Base-by-base conservation (phyloP, 2,113 vertebrate genomes). In the Neogale vison region DNA sequence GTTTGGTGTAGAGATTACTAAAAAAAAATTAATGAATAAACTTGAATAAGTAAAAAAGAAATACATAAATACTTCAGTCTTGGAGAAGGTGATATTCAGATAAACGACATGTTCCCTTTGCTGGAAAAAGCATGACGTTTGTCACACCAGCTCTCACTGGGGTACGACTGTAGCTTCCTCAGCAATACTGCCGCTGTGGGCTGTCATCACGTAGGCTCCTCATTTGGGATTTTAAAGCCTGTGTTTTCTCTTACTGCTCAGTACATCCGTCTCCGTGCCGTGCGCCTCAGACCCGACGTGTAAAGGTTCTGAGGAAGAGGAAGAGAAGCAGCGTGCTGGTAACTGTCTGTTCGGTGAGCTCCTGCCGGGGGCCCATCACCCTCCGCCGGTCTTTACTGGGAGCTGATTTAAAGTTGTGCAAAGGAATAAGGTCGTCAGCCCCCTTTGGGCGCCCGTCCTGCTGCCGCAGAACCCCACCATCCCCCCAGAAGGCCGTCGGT, bases 401-500 rank as follows among this genome's bases (percentile, higher is more conserved):
- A 1, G 4, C 12, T 36, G 4, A 10, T 36, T 63, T 26, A 18
- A 45, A 24, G 14, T 3, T 3, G 4, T 42, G n/a, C 52, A 6
- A 7, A 81, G 69, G n/a, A 36, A 21, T 31, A 0, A 47, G 31
- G 52, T 8, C 29, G 0, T 57, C 34, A 14, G 26, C 7, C 79
- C 79, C n/a, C 65, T 4, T 0, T 4, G 2, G n/a, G 52, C n/a
- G 18, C 57, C 1, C 52, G 0, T 13, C 79, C 21, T 15, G 21
- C 59, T 3, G 39, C 61, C 71, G 24, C 1, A 0, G 20, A 17
- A 6, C 69, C 23, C 3, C 13, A 0, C 1, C 7, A 0, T 26
- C 69, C 79, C 26, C 20, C 0, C 6, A 1, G 4, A 17, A 23
- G 52, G 36, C 34, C 12, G 6, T 8, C 7, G 0, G 21, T 29